Evolutionary conservation across 2,113 vertebrate genomes (phyloP), one percentile per base, ranked within the genome.

Genomic region (Agapornis roseicollis): DNA sequence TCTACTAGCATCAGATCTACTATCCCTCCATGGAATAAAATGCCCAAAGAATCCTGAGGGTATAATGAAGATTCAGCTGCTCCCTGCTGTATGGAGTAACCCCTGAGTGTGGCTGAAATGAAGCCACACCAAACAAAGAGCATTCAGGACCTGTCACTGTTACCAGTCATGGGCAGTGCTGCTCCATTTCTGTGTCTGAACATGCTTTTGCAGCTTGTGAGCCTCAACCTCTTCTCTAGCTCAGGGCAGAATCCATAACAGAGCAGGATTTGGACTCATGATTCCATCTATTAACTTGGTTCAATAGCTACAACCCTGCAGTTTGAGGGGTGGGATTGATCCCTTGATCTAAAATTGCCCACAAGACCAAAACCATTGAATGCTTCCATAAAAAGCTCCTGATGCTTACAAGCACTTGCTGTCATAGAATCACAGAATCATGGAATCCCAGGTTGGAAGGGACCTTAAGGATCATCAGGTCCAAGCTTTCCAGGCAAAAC

Each of bases 121-220:
- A 82, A 87, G 39, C 39, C 35, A 22, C 33, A 60, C 14, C 0
- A 3, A 92, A 17, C 20, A 72, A 5, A 37, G 33, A 79, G 17
- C 1, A 0, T 11, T 74, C 50, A n/a, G 73, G 78, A 81, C 15
- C 33, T 10, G 17, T 24, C 1, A 1, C 17, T 0, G 0, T 4
- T 18, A 8, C 4, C 84, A 33, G 65, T 6, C 47, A 33, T 1
- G 7, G 28, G 55, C 60, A 74, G 47, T 53, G 35, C 10, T 35
- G 13, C 49, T 22, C 5, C 52, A 12, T 61, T 76, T 41, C 35
- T 77, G 17, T 24, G 56, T 65, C 82, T 78, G 18, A 79, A 68
- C 11, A 12, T 5, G 16, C 23, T 80, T 90, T 73, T 50, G 19
- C 20, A 74, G 42, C 16, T 94, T 58, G 10, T 9, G 17, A 55